phyloP scores from a whole-genome alignment of 53 echinoderm and acorn worm genomes.

The Temnopleurus reevesii region DNA sequence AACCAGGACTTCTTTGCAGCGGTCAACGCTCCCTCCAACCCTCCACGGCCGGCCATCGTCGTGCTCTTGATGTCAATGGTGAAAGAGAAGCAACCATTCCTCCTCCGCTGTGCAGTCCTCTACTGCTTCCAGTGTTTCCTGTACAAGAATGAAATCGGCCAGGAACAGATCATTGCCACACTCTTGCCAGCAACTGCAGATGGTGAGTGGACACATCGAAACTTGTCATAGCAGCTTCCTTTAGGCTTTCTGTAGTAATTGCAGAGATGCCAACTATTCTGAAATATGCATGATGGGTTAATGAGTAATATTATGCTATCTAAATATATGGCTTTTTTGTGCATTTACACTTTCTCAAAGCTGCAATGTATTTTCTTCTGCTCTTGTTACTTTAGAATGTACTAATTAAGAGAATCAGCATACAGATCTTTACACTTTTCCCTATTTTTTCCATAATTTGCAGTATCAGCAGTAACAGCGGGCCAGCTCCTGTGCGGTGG shows the following conservation, averaged over 20 bases:
- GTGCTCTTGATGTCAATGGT: slow-evolving; percentile 99
- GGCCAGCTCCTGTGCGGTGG: slow-evolving; percentile 98
- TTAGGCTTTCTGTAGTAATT: no score
- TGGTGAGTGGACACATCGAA: slow-evolving; percentile 68
- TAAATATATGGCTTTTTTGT: background rate
- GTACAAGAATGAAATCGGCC: slow-evolving; percentile 94
- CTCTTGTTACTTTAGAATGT: no score
- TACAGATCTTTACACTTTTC: no score
- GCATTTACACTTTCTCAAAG: background rate
- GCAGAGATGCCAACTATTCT: no score
- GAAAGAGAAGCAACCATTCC: slow-evolving; percentile 97
- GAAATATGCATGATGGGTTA: no score
- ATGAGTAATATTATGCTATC: background rate
- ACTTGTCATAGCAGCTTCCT: no score
- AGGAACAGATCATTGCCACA: slow-evolving; percentile 96
- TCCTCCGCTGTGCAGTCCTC: slow-evolving; percentile 95
- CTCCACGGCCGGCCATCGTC: slow-evolving; percentile 97
- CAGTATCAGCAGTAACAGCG: slow-evolving; percentile 90
- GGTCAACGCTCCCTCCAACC: slow-evolving; percentile 94
- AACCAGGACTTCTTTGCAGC: slow-evolving; percentile 98
- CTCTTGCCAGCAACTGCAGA: slow-evolving; percentile 97
- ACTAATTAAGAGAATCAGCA: no score
- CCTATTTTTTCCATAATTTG: no score
- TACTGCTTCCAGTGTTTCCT: slow-evolving; percentile 99
- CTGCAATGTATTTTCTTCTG: no score